Evolutionary conservation across 2,888 invertebrate species (phyloP), one percentile per base, ranked within the genome.

Genomic region (Trissolcus brochymenae): DNA sequence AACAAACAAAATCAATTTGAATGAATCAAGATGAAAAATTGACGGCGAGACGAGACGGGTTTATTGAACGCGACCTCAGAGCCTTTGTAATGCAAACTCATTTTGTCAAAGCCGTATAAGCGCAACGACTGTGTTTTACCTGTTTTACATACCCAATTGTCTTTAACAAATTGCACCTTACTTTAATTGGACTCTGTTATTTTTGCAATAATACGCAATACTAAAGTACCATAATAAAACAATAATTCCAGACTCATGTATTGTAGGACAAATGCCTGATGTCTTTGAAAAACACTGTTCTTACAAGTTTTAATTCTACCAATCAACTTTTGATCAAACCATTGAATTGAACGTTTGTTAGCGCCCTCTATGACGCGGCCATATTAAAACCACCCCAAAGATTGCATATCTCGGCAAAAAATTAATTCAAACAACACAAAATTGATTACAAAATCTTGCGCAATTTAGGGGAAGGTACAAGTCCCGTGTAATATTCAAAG

Each of bases 61-160:
- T 75, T 75, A 68, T 75, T 62, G 75, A 75, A 75, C 75, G 75
- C 46, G 72, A 75, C 75, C 62, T 68, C 25, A 25, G 53, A 57
- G 67, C 54, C 68, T 68, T 68, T 49, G 62, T 17, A 54, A 54
- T 9, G 67, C 40, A 25, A 54, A 21, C 46, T 53, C 46, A 16
- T 64, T 75, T 70, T 62, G 35, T 41, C 53, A 21, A 62, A 68
- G 55, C 62, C 65, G 55, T 65, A 67, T 54, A 51, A 62, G 1
- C 46, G 29, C 29, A 7, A 29, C 29, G 29, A 6, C 4, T 11
- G 56, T 25, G 21, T 14, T 29, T 9, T 40, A 16, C 40, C 49
- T 35, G 53, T 29, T 64, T 64, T 64, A 55, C 64, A 46, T 67
- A 66, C 16, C 25, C 41, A 66, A 66, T 67, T 67, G 54, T 54